These are phyloP conservation scores for Cyphomyrus plagiostoma DNA, from an alignment of 2,113 vertebrate genomes.

Conservation along the genomic window DNA sequence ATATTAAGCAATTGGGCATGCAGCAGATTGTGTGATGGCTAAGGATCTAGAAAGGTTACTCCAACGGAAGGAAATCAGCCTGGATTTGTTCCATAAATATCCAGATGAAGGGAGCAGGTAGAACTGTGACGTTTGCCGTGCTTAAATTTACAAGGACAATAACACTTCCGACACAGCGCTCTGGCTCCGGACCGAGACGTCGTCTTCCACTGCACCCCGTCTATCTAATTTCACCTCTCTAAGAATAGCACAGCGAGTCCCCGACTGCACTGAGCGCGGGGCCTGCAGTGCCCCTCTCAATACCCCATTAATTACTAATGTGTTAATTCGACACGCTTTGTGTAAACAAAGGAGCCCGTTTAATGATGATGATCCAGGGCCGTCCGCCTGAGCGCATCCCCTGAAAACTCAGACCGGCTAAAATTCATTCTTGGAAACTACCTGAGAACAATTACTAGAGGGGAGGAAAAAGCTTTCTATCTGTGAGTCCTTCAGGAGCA, in stretches of 20 bases:
- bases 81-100: neutral
- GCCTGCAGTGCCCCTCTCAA: neutral
- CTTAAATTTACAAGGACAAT: neutral
- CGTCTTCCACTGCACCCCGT: neutral
- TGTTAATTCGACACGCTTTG: neutral
- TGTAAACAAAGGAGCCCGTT: constrained; percentile 5
- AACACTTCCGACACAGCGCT: neutral
- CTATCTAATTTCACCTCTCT: neutral
- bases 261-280: neutral
- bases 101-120: neutral
- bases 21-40: constrained; percentile 5
- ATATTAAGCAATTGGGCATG: constrained; percentile 10
- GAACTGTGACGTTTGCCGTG: neutral
- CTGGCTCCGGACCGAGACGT: neutral
- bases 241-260: neutral
- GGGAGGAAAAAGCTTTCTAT: neutral
- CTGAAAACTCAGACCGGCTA: neutral
- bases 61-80: neutral
- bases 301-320: neutral
- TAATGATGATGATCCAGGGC: neutral
- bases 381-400: neutral
- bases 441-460: constrained; percentile 14
- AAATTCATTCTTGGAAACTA: neutral
- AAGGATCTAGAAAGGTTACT: neutral
- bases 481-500: constrained; percentile 7